phyloP scores from a whole-genome alignment of 1,140 invertebrate species.

The Linepithema humile region DNA sequence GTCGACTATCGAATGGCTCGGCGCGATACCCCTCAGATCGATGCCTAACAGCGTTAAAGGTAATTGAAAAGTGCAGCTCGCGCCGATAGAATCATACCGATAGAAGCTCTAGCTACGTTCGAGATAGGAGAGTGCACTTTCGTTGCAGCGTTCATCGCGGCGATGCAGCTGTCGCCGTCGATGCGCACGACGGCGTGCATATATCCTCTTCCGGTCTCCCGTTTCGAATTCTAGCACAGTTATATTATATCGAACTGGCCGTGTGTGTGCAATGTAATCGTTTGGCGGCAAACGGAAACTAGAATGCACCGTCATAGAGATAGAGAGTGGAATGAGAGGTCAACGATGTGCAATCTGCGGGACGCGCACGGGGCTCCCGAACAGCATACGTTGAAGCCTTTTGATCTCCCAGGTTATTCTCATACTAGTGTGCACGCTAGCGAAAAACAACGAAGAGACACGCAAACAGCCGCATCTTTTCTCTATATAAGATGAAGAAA shows the following conservation, averaged over 20 bases:
- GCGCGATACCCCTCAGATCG: background rate
- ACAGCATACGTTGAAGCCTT: background rate
- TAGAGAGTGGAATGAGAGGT: background rate
- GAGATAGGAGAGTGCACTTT: constrained; percentile 6
- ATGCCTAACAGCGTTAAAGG: background rate
- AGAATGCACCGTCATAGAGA: background rate
- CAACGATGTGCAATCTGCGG: constrained; percentile 16
- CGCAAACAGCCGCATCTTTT: background rate
- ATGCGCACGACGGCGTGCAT: background rate
- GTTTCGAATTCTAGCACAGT: background rate
- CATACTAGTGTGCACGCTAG: background rate
- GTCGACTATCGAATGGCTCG: background rate
- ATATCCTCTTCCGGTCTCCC: background rate
- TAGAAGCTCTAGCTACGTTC: background rate
- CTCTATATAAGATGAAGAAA: no score
- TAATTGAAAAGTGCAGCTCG: constrained; percentile 37
- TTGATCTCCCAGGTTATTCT: constrained; percentile 29
- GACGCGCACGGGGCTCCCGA: background rate
- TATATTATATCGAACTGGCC: background rate
- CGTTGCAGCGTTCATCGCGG: background rate
- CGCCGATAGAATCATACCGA: constrained; percentile 26
- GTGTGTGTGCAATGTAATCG: background rate
- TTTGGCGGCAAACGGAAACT: background rate
- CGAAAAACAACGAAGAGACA: background rate
- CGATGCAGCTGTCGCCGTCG: background rate